Conservation (phyloP, 1,140 invertebrate genomes). For the Euschistus heros region DNA sequence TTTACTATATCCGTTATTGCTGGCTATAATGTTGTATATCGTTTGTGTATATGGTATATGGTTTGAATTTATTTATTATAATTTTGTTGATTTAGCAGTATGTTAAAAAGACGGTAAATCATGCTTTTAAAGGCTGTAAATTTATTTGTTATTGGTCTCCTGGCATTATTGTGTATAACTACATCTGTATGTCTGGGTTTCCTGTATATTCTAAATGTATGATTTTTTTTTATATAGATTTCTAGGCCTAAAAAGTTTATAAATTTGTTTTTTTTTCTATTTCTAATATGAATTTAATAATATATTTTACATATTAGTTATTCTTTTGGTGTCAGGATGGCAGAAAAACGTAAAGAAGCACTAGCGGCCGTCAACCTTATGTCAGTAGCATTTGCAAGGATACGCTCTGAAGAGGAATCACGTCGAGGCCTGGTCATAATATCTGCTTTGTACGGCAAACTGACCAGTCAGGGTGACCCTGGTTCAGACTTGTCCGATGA, state of each 20-base stretch:
- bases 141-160: too few relatives aligned
- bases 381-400: slow-evolving; percentile 67
- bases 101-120: too few relatives aligned
- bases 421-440: slow-evolving; percentile 75
- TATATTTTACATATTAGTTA: background rate
- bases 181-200: too few relatives aligned
- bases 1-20: too few relatives aligned
- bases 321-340: slow-evolving; percentile 41
- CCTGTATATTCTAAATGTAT: too few relatives aligned
- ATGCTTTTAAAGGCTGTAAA: too few relatives aligned
- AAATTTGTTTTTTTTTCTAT: slow-evolving; percentile 15
- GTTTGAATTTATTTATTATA: too few relatives aligned
- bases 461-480: slow-evolving; percentile 29
- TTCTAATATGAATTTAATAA: background rate
- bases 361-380: slow-evolving; percentile 77
- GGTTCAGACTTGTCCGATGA: slow-evolving; percentile 35
- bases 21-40: too few relatives aligned
- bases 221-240: too few relatives aligned
- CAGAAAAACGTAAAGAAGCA: slow-evolving; percentile 71
- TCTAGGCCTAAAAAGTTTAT: background rate
- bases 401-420: slow-evolving; percentile 61
- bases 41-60: too few relatives aligned
- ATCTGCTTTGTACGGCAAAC: slow-evolving; percentile 70
- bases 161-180: too few relatives aligned
- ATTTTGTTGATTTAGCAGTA: too few relatives aligned